Percentiles rank a stretch among this genome's conserved stretches.
phyloP scores from a whole-genome alignment of 2,797 vertebrate genomes.

The Orestias chungarensis region DNA sequence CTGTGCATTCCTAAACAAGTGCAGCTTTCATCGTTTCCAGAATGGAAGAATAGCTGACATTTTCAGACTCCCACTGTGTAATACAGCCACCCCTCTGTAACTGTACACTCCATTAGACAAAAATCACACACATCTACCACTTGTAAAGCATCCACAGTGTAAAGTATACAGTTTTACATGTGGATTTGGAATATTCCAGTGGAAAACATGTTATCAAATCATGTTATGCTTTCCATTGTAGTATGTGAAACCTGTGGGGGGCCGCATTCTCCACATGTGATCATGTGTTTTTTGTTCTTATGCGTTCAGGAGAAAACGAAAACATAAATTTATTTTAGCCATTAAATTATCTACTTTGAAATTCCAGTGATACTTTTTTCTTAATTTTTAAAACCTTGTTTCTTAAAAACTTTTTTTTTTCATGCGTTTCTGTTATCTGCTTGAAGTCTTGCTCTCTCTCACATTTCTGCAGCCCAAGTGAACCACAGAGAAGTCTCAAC shows the following conservation, averaged over 20 bases:
- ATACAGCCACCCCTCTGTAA: slow-evolving; percentile 16
- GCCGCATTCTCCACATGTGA: no score
- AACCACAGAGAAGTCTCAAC: not conserved
- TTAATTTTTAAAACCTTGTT: not conserved
- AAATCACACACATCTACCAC: no score
- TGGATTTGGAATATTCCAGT: not conserved
- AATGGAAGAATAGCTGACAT: slow-evolving; percentile 50
- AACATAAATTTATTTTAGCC: not conserved
- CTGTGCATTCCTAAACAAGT: slow-evolving; percentile 9
- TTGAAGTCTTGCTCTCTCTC: not conserved
- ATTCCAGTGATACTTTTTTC: not conserved
- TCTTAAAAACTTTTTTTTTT: not conserved
- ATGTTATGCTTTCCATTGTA: no score
- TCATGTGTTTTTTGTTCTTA: no score
- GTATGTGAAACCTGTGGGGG: no score
- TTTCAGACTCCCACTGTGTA: slow-evolving; percentile 34
- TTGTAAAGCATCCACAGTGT: no score
- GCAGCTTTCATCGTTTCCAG: slow-evolving; percentile 39
- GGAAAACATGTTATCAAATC: no score
- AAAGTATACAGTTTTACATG: no score
- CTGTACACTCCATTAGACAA: no score
- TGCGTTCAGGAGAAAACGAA: not conserved
- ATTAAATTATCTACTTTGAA: not conserved
- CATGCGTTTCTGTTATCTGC: not conserved
- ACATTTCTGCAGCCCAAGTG: not conserved